Conservation (phyloP, 2,113 vertebrate species). For the Sphyrna mokarran region DNA sequence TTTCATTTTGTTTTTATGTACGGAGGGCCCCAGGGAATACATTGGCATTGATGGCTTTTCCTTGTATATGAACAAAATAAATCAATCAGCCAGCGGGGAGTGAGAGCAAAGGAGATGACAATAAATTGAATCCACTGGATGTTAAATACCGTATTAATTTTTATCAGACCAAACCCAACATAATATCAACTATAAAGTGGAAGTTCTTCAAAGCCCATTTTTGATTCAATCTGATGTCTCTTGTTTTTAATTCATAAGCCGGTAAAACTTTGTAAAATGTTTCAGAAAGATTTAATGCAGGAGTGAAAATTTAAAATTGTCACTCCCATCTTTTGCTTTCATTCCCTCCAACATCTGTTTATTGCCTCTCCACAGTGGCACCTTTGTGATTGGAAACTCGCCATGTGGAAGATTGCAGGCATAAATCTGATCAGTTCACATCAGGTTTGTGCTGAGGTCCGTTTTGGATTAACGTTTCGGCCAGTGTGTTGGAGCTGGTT, state of each 20-base stretch:
- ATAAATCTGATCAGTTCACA: not conserved
- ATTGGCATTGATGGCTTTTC: constrained; percentile 27
- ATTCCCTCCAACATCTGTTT: not conserved
- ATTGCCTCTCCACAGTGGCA: not conserved
- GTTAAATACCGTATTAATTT: not conserved
- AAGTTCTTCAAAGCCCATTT: constrained; percentile 2
- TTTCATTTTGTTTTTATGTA: constrained; percentile 36
- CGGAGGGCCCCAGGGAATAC: not conserved
- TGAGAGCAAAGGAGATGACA: not conserved
- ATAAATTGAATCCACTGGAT: not conserved
- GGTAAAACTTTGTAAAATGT: not conserved
- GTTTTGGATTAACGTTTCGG: not conserved
- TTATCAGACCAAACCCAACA: not conserved
- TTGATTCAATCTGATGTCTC: not conserved
- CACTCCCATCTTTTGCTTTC: not conserved
- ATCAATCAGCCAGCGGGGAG: constrained; percentile 19
- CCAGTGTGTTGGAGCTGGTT: not conserved
- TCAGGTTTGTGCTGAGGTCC: not conserved
- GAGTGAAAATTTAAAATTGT: not conserved
- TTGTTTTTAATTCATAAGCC: not conserved
- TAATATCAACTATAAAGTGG: not conserved
- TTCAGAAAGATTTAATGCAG: not conserved
- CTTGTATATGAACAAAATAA: constrained; percentile 26
- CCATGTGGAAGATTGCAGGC: not conserved
- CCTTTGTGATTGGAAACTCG: not conserved